A percentile compares a stretch with the other conserved stretches of the same genome.
phyloP scores from a whole-genome alignment of 2,113 vertebrate genomes.

The Datnioides undecimradiatus region DNA sequence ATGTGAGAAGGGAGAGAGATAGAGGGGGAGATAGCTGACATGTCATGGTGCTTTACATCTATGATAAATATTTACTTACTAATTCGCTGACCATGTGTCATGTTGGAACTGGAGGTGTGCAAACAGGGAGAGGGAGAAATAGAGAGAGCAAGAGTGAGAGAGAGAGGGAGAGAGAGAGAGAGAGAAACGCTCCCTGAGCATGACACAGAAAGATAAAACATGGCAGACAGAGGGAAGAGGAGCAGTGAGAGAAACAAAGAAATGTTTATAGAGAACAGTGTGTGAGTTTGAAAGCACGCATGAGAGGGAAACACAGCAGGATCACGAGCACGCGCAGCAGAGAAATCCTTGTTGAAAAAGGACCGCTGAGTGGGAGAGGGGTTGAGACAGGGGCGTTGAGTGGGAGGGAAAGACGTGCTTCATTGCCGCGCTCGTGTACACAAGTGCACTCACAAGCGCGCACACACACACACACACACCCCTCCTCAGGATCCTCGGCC shows the following conservation, averaged over 20 bases:
- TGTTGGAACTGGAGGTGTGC: slow-evolving; percentile 37
- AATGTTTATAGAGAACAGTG: slow-evolving; percentile 29
- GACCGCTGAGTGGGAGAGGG: slow-evolving; percentile 68
- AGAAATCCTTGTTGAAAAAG: slow-evolving; percentile 62
- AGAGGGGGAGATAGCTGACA: slow-evolving; percentile 34
- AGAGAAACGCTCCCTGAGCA: slow-evolving; percentile 6
- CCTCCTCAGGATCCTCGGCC: slow-evolving; percentile 38
- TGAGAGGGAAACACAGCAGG: slow-evolving; percentile 50
- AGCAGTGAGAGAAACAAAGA: slow-evolving; percentile 36
- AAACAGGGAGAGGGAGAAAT: not conserved
- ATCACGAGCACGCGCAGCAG: slow-evolving; percentile 29
- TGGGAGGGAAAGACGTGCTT: slow-evolving; percentile 69
- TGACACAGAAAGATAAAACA: slow-evolving; percentile 45
- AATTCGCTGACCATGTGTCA: slow-evolving; percentile 62
- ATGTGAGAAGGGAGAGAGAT: slow-evolving; percentile 15
- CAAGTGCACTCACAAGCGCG: not conserved
- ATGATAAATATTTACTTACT: slow-evolving; percentile 78
- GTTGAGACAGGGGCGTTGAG: slow-evolving; percentile 72
- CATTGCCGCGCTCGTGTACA: slow-evolving; percentile 33
- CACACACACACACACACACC: not conserved
- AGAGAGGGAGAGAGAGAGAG: not conserved
- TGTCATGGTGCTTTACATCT: slow-evolving; percentile 62
- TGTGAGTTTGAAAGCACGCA: not conserved
- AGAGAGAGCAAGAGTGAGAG: not conserved
- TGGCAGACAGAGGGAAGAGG: slow-evolving; percentile 33